Base-by-base conservation (phyloP, 92 coral and sea anemone genomes). In the Palythoa grandiflora region DNA sequence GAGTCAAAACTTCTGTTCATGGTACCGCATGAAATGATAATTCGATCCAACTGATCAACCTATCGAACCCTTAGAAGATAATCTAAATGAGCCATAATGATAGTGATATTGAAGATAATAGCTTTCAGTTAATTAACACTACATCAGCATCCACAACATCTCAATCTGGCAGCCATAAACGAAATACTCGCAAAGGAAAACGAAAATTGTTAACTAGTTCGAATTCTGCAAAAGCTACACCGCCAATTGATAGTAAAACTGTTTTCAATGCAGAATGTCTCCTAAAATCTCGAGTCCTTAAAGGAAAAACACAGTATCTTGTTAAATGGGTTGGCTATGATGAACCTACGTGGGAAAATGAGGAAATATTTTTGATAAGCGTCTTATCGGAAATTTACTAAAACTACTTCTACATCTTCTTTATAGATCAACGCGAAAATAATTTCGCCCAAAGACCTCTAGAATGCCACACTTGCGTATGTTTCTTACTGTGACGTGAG, bases 331-430 rank as follows among this genome's bases (percentile, higher is more conserved):
- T 73, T 3, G 91, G 83, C 3, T 90, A 47, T 0, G 65, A 83
- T 6, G 80, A 90, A 36, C 61, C 87, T 10, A 87, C 93, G 4
- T 93, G 92, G 92, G 95, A 87, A 53, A 88, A 88, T 39, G 92
- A 90, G 36, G 65, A 87, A 28, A 70, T 12, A 87, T 90, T 12
- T 3, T 87, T 17, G 88, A 90, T 63, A 17, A 73, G 4, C 50
- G 70, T 0, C 68, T 90, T 11, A 75, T 90, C 1, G 66, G 28
- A 0, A 12, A 53, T 5, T 77, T 54, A 77, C 21, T 35, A 57
- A 77, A 35, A 35, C 59, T 28, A 28, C 28, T 28, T 28, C 28
- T 14, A 19, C 59, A 77, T 53, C 38, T 36, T 52, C 17, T 15
- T 59, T 14, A 11, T 57, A 78, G 51, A 38, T 8, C 36, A 0